These are phyloP conservation scores for Fringilla coelebs DNA, from an alignment of 2,797 vertebrate genomes.

Conservation along the genomic window DNA sequence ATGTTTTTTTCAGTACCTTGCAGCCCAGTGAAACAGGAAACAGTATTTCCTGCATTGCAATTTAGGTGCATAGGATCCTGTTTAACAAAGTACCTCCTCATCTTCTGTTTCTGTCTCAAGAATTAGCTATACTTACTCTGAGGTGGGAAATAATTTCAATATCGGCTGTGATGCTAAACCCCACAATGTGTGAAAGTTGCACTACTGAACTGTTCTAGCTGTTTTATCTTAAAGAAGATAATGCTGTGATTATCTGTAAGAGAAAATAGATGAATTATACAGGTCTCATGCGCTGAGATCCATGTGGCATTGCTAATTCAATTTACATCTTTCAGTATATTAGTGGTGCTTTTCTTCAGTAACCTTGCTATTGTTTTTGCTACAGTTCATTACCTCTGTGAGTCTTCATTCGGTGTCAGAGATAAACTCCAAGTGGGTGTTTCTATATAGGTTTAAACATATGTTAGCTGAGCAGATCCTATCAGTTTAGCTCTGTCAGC, in stretches of 20 bases:
- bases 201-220: background rate
- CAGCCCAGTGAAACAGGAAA: background rate
- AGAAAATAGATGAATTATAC: background rate
- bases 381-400: background rate
- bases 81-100: background rate
- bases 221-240: background rate
- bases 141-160: background rate
- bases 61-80: background rate
- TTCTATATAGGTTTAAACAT: constrained; percentile 13
- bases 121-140: background rate
- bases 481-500: constrained; percentile 41
- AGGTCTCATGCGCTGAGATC: background rate
- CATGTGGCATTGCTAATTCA: background rate
- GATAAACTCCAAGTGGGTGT: constrained; percentile 17
- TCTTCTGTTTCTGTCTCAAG: background rate
- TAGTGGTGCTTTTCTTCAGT: background rate
- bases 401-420: background rate
- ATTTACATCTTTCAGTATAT: background rate
- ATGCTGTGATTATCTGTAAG: background rate
- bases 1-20: background rate
- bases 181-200: background rate
- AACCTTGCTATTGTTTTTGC: background rate
- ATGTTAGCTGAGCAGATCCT: constrained; percentile 36
- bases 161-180: background rate
- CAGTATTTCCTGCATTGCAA: background rate